Base-by-base conservation (phyloP, 1,140 invertebrate genomes). In the Sarcophaga bullata region DNA sequence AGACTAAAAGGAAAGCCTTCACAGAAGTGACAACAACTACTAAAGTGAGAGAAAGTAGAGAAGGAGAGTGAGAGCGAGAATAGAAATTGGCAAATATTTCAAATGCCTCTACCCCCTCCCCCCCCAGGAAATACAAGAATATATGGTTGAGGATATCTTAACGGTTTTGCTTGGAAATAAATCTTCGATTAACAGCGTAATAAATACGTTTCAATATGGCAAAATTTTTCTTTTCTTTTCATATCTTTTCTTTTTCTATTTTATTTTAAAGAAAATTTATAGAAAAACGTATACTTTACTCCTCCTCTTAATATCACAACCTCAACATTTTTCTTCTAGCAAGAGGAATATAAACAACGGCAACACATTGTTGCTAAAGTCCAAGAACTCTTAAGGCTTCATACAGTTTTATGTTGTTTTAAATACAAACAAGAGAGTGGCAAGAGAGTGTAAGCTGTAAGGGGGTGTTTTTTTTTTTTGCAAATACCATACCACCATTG, bases 121-220 rank as follows among this genome's bases (percentile, higher is more conserved):
- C n/a, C 17, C 7, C 8, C 15, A 80, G 52, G 52, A 49, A 15
- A 19, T 50, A 52, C 9, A 54, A 47, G 15, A 73, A 81, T 72
- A 72, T 72, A 81, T 72, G 54, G 10, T 37, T 72, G 25, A 72
- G 62, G 47, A 50, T 62, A 62, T 81, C 58, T 81, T 72, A 49
- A 81, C 80, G 62, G 75, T 50, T 81, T 81, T 81, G 54, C 46
- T 81, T 81, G 47, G 25, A 62, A 68, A 81, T 81, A 81, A 81
- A 81, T 81, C 80, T 81, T 81, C 80, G 80, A 81, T 81, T 81
- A 81, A 72, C 72, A 81, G 75, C 62, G 62, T 81, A 81, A 81
- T 81, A 81, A 81, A 81, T 81, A 62, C 80, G 58, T 81, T 81
- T 72, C 80, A 81, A 72, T 81, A 81, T 81, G 62, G 48, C 80